phyloP scores from a whole-genome alignment of 2,113 vertebrate species.

The Cranoglanis bouderius region DNA sequence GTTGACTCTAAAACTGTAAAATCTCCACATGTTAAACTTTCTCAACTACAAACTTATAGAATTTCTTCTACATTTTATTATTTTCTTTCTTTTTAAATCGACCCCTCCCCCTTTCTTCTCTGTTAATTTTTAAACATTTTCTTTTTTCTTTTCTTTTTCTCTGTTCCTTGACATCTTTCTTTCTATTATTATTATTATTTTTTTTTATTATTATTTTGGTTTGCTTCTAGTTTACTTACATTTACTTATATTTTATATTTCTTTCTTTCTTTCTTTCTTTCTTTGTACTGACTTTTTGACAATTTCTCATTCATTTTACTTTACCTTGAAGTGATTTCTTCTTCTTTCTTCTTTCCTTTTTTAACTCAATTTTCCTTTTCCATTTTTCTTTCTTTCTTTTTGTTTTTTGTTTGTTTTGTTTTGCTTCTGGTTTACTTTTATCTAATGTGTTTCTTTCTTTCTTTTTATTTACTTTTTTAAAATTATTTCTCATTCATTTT shows the following conservation, averaged over 20 bases:
- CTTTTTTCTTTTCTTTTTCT: background rate
- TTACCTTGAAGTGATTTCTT: background rate
- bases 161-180: background rate
- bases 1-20: no score
- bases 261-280: no score
- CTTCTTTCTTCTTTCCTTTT: background rate
- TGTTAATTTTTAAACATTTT: background rate
- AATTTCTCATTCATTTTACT: background rate
- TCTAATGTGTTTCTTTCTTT: no score
- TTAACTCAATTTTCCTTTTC: background rate
- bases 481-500: background rate
- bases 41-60: no score
- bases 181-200: background rate
- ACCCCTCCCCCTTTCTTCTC: no score
- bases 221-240: no score
- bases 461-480: background rate
- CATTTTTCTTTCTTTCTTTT: background rate
- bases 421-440: no score
- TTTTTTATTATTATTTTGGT: background rate
- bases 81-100: background rate
- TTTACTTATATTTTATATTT: no score
- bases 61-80: no score
- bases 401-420: no score
- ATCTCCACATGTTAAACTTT: no score
- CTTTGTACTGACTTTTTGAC: background rate